Conservation (phyloP, 1,140 invertebrate genomes). For the Melanaphis sacchari region DNA sequence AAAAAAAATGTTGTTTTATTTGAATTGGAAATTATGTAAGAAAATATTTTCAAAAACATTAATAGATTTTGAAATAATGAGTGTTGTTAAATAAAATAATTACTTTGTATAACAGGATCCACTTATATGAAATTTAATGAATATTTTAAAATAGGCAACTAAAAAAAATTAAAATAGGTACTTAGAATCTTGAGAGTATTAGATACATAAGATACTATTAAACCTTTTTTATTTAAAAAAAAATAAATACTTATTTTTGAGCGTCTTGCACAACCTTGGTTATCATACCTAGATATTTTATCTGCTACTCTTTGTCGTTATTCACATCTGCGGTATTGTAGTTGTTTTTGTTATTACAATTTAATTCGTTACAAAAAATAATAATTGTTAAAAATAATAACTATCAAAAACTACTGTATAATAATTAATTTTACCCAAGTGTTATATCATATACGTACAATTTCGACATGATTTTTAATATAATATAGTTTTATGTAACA, state of each 20-base stretch:
- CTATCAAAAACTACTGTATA: background rate
- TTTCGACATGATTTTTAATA: background rate
- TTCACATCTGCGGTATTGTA: background rate
- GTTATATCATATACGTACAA: background rate
- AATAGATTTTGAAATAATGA: too few species aligned
- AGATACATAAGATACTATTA: background rate
- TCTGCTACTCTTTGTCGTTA: background rate
- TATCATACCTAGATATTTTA: background rate
- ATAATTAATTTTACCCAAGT: background rate
- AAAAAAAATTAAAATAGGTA: too few species aligned
- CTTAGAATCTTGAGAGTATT: background rate
- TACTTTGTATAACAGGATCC: too few species aligned
- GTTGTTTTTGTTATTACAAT: background rate
- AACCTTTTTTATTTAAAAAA: background rate
- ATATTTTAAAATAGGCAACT: background rate
- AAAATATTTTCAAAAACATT: too few species aligned
- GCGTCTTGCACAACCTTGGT: background rate
- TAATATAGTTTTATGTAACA: too few species aligned
- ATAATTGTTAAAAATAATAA: background rate
- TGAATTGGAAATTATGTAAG: too few species aligned
- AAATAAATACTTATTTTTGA: background rate
- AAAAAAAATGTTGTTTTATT: too few species aligned
- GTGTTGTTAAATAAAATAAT: too few species aligned
- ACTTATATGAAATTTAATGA: background rate
- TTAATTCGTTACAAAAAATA: background rate